These are phyloP conservation scores for Amia ocellicauda DNA, from an alignment of 2,113 vertebrate species.

Conservation along the genomic window DNA sequence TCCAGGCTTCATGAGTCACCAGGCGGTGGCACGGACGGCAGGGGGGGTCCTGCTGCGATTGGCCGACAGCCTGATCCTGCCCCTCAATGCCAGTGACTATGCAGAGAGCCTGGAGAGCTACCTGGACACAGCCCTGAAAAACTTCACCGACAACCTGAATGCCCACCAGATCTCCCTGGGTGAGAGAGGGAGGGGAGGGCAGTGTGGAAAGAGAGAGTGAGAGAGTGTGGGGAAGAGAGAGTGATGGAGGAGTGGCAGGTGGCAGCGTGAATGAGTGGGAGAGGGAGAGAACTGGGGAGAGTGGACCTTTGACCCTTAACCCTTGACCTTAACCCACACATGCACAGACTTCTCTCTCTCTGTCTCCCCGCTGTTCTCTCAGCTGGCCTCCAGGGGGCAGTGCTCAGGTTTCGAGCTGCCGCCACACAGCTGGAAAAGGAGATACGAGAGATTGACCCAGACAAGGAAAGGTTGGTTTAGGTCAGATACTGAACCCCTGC, in stretches of 20 bases:
- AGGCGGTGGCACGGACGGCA: constrained; percentile 67
- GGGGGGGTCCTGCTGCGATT: constrained; percentile 73
- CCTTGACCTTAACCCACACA: too few species aligned
- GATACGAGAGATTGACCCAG: constrained; percentile 46
- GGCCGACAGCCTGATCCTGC: constrained; percentile 77
- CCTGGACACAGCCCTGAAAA: constrained; percentile 41
- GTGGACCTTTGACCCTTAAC: too few species aligned
- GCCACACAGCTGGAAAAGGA: constrained; percentile 43
- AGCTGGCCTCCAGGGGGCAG: constrained; percentile 43
- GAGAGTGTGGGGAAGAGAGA: not conserved
- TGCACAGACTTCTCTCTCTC: too few species aligned
- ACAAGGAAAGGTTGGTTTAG: constrained; percentile 59
- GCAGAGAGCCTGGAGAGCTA: constrained; percentile 65
- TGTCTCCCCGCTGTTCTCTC: too few species aligned
- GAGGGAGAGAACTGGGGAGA: too few species aligned
- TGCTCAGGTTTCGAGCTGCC: constrained; percentile 58
- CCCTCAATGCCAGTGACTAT: constrained; percentile 74
- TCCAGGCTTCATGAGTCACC: constrained; percentile 78
- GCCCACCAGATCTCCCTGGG: constrained; percentile 55
- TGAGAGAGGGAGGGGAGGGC: constrained; percentile 23
- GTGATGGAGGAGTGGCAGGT: too few species aligned
- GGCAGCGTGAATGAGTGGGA: too few species aligned
- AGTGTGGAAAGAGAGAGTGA: not conserved
- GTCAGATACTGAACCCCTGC: too few species aligned
- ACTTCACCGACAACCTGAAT: constrained; percentile 29